These are phyloP conservation scores for Cyphomyrus discorhynchus DNA, from an alignment of 2,113 vertebrate species.

Conservation along the genomic window DNA sequence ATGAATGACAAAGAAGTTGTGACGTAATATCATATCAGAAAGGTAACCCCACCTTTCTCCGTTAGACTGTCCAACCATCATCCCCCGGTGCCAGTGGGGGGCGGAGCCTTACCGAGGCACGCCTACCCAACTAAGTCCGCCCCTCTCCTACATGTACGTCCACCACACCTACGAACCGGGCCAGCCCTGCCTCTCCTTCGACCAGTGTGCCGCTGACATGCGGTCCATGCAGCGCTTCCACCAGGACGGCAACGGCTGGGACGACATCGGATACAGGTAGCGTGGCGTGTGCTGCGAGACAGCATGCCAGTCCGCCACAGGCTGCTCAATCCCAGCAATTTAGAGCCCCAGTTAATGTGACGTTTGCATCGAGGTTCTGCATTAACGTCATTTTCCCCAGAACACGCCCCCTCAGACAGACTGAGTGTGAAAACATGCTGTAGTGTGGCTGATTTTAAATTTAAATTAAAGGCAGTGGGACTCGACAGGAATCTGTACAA, in stretches of 20 bases:
- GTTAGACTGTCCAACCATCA: slow-evolving; percentile 72
- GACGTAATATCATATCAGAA: not conserved
- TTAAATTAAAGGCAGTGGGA: not conserved
- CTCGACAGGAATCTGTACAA: not conserved
- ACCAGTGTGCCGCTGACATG: slow-evolving; percentile 64
- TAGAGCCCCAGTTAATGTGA: not conserved
- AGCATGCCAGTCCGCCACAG: not conserved
- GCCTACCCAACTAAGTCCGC: slow-evolving; percentile 55
- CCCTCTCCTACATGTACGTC: slow-evolving; percentile 69
- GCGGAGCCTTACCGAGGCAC: slow-evolving; percentile 68
- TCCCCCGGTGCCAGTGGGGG: slow-evolving; percentile 77
- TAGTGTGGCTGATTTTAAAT: not conserved
- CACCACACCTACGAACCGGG: slow-evolving; percentile 73
- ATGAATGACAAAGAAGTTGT: too few species aligned
- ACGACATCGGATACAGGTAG: slow-evolving; percentile 86
- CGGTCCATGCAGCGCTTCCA: slow-evolving; percentile 79
- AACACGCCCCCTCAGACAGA: not conserved
- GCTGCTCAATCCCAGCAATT: not conserved
- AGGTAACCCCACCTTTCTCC: not conserved
- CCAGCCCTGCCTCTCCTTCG: slow-evolving; percentile 63
- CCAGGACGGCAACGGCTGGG: slow-evolving; percentile 67
- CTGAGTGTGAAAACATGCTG: not conserved
- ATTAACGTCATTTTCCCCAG: not conserved
- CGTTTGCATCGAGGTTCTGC: not conserved
- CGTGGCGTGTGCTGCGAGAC: not conserved